Percentiles rank a stretch among this genome's conserved stretches.
Evolutionary conservation across 2,888 invertebrate species (phyloP).

Genomic region (Pachycephus smyrnensis): DNA sequence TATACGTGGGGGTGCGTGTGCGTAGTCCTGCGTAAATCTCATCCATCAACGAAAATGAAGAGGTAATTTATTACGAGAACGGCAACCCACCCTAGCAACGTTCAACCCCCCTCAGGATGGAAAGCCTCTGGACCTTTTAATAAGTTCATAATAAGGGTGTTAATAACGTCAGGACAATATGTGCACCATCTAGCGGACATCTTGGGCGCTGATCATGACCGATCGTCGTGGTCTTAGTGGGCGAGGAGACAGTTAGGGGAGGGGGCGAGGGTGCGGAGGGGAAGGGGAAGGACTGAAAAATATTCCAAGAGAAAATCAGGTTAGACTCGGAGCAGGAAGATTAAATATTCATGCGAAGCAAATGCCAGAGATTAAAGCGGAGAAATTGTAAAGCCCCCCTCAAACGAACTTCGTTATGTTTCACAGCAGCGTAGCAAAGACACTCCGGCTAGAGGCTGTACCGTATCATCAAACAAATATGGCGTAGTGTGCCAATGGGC

Average conservation of each 20-base stretch:
- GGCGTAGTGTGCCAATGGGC: background rate
- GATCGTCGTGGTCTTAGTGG: background rate
- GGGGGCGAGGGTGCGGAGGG: background rate
- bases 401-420: background rate
- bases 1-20: no score
- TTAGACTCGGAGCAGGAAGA: background rate
- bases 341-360: constrained; percentile 5
- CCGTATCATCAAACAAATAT: background rate
- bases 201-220: background rate
- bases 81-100: constrained; percentile 14
- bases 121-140: constrained; percentile 20
- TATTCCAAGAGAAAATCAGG: background rate
- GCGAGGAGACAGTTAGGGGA: background rate
- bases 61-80: constrained; percentile 35
- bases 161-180: constrained; percentile 29
- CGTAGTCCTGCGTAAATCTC: constrained; percentile 25
- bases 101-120: background rate
- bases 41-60: constrained; percentile 37
- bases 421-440: background rate
- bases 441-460: background rate
- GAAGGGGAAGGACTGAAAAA: background rate
- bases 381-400: background rate
- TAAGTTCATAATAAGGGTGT: constrained; percentile 31
- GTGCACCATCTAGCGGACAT: constrained; percentile 5
- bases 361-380: background rate